Conservation (phyloP, 1,140 invertebrate genomes). For the Sesamia nonagrioides region DNA sequence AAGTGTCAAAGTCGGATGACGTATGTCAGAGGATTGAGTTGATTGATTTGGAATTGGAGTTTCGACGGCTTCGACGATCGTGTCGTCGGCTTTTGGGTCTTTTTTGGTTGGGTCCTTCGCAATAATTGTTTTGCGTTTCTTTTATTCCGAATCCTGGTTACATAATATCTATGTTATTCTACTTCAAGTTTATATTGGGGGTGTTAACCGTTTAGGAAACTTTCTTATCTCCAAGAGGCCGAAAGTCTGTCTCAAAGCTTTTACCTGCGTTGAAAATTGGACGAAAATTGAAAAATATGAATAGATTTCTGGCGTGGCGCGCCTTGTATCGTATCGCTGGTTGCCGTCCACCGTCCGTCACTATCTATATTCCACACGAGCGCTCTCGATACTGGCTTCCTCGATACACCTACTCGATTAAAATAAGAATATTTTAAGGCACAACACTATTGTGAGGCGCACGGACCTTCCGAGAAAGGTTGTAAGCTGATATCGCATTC, state of each 20-base stretch:
- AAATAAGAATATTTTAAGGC: slow-evolving; percentile 81
- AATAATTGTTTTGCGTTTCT: not conserved
- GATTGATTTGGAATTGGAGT: slow-evolving; percentile 59
- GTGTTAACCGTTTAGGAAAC: not conserved
- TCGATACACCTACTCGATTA: slow-evolving; percentile 80
- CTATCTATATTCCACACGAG: slow-evolving; percentile 84
- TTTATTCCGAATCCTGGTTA: too few species aligned
- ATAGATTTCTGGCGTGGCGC: slow-evolving; percentile 72
- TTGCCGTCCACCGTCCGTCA: slow-evolving; percentile 75
- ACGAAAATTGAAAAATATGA: slow-evolving; percentile 79
- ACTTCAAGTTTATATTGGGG: not conserved
- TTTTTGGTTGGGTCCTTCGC: not conserved
- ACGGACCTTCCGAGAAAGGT: slow-evolving; percentile 68
- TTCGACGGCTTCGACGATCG: slow-evolving; percentile 59
- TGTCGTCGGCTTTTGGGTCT: slow-evolving; percentile 8
- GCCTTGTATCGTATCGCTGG: slow-evolving; percentile 63
- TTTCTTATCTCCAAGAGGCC: slow-evolving; percentile 10
- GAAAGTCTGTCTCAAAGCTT: slow-evolving; percentile 13
- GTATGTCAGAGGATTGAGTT: slow-evolving; percentile 67
- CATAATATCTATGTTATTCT: not conserved
- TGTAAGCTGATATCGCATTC: slow-evolving; percentile 60
- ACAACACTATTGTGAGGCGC: slow-evolving; percentile 74
- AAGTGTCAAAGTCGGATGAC: slow-evolving; percentile 73
- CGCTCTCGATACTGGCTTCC: slow-evolving; percentile 73
- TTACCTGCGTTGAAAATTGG: slow-evolving; percentile 50